Evolutionary conservation across 2,113 vertebrate species (phyloP), one percentile per base, ranked within the genome.

Genomic region (Hydropotes inermis): DNA sequence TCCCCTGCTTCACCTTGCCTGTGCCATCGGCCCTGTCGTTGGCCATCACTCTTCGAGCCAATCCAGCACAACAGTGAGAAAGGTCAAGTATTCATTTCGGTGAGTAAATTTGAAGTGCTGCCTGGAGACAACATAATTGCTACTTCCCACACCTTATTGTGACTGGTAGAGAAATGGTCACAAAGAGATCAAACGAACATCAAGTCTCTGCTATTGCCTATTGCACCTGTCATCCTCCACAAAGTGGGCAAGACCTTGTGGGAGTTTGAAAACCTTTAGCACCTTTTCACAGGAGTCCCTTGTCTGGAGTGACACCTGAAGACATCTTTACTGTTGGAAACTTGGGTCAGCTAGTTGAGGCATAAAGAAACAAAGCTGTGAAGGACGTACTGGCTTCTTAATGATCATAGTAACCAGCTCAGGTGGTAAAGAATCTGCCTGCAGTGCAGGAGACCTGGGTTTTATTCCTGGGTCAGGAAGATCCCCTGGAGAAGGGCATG

Each of bases 31-130:
- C 88, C 78, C 95, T 95, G 89, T 67, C 6, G 19, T 91, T 58
- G 58, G 94, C 95, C 84, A 89, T 96, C 60, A 74, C 67, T 95
- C 55, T 92, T 87, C 14, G 36, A 94, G 57, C 52, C 11, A 67
- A 92, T 92, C 87, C 81, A 95, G 92, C 81, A 87, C n/a, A 19
- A 58, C 87, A 81, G n/a, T 93, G 90, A 95, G 97, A 97, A 97
- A 98, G 93, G 94, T 98, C 96, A 98, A 97, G 76, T 97, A 96
- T 97, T 97, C 98, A 95, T 97, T 98, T 97, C n/a, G 87, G 79
- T 57, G 54, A 0, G 2, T 97, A 94, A 97, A 97, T 97, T 93
- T 79, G 92, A 95, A 82, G 64, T 84, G 92, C 91, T 95, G 97
- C 97, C 98, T 98, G 61, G 97, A 98, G 97, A 97, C 94, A 97